Conservation (phyloP, 1,140 invertebrate genomes). For the Geopemphigus sp. region DNA sequence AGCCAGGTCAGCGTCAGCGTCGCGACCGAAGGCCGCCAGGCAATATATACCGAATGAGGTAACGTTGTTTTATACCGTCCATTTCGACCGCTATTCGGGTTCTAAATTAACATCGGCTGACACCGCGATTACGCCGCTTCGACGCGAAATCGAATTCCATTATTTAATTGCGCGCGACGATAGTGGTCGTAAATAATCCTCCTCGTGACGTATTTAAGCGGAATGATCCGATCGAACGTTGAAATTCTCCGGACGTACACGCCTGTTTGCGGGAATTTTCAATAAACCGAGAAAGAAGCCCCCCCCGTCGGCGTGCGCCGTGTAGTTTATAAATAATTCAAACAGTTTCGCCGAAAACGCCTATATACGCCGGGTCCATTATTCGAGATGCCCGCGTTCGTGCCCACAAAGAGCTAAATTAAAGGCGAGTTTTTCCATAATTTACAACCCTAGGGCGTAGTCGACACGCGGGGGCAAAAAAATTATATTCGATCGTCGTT, state of each 20-base stretch:
- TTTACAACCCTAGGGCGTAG: not conserved
- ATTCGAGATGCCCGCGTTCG: not conserved
- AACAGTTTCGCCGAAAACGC: not conserved
- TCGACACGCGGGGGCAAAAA: too few species aligned
- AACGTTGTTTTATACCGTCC: too few species aligned
- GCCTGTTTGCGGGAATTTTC: not conserved
- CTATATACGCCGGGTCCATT: not conserved
- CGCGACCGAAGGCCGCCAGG: constrained; percentile 7
- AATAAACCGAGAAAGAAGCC: not conserved
- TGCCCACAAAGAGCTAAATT: not conserved
- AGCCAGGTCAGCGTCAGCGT: constrained; percentile 16
- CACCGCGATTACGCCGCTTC: too few species aligned
- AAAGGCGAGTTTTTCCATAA: not conserved
- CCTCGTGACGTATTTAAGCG: not conserved
- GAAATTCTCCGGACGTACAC: not conserved
- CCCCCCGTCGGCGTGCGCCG: too few species aligned
- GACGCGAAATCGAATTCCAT: too few species aligned
- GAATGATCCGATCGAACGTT: not conserved
- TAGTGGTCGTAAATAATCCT: not conserved
- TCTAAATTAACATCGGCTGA: too few species aligned
- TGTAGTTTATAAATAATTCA: not conserved
- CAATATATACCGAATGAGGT: constrained; percentile 42
- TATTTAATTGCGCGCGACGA: too few species aligned
- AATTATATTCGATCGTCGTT: too few species aligned
- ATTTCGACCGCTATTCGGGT: too few species aligned